Conservation (phyloP, 2,888 invertebrate genomes). For the Xestoiulus laeticollis region DNA sequence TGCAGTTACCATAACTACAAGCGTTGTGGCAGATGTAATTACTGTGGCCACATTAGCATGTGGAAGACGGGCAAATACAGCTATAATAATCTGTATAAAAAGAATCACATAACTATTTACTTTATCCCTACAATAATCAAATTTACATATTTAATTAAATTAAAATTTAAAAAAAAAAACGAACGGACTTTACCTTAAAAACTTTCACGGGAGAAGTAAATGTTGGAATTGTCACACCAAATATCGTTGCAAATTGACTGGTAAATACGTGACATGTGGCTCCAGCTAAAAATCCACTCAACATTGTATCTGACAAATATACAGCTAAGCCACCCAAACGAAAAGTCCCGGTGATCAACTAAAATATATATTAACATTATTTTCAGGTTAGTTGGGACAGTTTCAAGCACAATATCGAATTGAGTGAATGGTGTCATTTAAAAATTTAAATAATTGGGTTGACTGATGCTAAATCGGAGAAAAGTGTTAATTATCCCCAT, state of each 20-base stretch:
- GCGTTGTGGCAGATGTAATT: slow-evolving; percentile 25
- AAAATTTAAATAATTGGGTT: too few species aligned
- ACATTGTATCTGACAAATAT: slow-evolving; percentile 80
- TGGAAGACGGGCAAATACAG: slow-evolving; percentile 12
- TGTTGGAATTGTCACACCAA: slow-evolving; percentile 44
- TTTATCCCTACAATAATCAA: too few species aligned
- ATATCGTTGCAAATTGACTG: slow-evolving; percentile 70
- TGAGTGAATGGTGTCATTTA: too few species aligned
- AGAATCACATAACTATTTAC: not conserved
- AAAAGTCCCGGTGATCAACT: slow-evolving; percentile 81
- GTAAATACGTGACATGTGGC: slow-evolving; percentile 86
- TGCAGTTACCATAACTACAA: not conserved
- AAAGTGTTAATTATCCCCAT: too few species aligned
- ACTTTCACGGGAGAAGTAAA: slow-evolving; percentile 47
- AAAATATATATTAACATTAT: slow-evolving; percentile 55
- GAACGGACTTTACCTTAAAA: slow-evolving; percentile 41
- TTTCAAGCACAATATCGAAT: too few species aligned
- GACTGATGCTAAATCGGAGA: too few species aligned
- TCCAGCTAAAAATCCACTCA: slow-evolving; percentile 88
- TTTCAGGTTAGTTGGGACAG: too few species aligned
- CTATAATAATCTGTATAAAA: slow-evolving; percentile 16
- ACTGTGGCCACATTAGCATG: slow-evolving; percentile 50
- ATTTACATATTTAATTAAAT: too few species aligned
- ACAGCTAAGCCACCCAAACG: slow-evolving; percentile 79
- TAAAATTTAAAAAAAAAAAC: not conserved